phyloP scores from a whole-genome alignment of 2,797 vertebrate genomes.

The Myiotriccus ornatus region DNA sequence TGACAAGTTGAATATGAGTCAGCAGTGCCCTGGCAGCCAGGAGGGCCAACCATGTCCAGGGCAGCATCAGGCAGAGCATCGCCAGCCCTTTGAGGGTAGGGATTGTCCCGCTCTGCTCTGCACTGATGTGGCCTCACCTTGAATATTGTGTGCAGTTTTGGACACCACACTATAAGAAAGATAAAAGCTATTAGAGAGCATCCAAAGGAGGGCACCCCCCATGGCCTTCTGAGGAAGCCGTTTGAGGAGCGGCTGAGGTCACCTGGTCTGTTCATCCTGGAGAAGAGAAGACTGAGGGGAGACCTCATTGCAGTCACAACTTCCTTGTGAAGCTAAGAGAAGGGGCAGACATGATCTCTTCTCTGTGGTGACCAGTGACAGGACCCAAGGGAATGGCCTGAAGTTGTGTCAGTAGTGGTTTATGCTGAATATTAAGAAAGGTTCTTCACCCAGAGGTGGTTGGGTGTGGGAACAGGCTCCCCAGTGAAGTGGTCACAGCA shows the following conservation, averaged over 20 bases:
- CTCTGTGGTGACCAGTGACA: not conserved
- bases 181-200: not conserved
- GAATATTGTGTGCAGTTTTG: not conserved
- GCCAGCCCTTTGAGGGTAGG: fast-evolving
- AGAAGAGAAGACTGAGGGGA: not conserved
- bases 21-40: not conserved
- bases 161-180: not conserved
- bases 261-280: not conserved
- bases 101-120: not conserved
- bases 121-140: not conserved
- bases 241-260: not conserved
- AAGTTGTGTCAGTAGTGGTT: not conserved
- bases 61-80: not conserved
- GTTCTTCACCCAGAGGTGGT: not conserved
- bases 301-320: not conserved
- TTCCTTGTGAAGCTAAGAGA: no score
- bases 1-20: not conserved
- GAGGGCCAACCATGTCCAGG: not conserved
- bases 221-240: not conserved
- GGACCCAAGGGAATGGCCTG: not conserved
- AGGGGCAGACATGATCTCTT: not conserved
- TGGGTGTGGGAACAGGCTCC: not conserved
- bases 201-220: not conserved
- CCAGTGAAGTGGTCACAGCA: not conserved
- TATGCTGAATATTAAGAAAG: not conserved